Evolutionary conservation across 2,888 invertebrate genomes (phyloP).

Genomic region (Dynastes tityus): DNA sequence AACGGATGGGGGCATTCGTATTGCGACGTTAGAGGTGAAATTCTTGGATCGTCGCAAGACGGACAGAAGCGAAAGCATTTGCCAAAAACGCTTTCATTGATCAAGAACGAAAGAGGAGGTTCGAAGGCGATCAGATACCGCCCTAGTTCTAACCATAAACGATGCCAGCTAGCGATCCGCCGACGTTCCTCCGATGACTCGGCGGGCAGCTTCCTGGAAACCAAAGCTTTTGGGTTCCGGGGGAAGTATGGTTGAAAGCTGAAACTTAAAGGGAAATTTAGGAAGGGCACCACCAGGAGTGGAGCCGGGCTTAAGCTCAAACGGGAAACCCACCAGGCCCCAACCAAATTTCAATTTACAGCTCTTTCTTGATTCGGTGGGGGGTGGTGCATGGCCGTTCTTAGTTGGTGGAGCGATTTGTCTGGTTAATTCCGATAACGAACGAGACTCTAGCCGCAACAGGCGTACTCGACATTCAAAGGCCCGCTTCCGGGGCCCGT

Average conservation of each 20-base stretch:
- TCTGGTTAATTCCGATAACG: conserved; percentile 85
- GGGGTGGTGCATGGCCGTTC: conserved; percentile 83
- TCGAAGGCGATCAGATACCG: conserved; percentile 74
- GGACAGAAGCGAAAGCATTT: conserved; percentile 79
- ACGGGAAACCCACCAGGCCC: conserved; percentile 75
- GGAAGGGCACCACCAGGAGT: conserved; percentile 79
- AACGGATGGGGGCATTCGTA: conserved; percentile 74
- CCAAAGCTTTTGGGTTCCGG: conserved; percentile 77
- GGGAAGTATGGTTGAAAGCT: conserved; percentile 74
- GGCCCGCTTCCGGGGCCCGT: conserved; percentile 57
- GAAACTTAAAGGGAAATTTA: conserved; percentile 63
- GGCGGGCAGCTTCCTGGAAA: conserved; percentile 76
- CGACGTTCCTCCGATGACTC: conserved; percentile 71
- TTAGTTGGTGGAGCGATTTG: conserved; percentile 82
- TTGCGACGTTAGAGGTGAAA: conserved; percentile 75
- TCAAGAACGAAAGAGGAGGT: conserved; percentile 80
- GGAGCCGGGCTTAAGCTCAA: no score
- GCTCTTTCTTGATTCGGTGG: conserved; percentile 65
- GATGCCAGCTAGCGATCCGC: conserved; percentile 77
- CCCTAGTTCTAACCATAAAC: conserved; percentile 78
- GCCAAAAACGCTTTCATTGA: conserved; percentile 80
- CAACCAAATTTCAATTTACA: no score
- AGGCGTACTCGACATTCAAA: conserved; percentile 67
- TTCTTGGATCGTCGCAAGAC: conserved; percentile 74
- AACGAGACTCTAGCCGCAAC: conserved; percentile 77